Evolutionary conservation across 2,888 invertebrate genomes (phyloP).

Genomic region (Melikaiella ostensackeni): DNA sequence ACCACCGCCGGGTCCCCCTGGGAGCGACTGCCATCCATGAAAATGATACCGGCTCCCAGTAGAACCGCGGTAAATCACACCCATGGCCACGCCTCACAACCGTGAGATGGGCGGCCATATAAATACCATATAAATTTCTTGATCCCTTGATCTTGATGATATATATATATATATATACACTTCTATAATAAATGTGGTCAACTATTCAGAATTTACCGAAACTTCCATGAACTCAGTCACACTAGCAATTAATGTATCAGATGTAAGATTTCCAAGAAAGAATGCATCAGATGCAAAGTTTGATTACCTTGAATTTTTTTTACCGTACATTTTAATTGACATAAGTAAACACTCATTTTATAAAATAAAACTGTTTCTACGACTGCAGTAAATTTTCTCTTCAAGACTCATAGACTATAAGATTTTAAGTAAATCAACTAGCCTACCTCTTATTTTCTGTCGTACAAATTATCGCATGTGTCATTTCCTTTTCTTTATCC

Average conservation of each 20-base stretch:
- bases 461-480: neutral
- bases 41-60: no score
- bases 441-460: slow-evolving; percentile 11
- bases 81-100: no score
- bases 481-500: slow-evolving; percentile 9
- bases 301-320: neutral
- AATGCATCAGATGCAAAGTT: neutral
- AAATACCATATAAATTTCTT: no score
- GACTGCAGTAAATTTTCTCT: neutral
- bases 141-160: no score
- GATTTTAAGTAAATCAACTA: slow-evolving; percentile 14
- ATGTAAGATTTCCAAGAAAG: neutral
- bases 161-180: no score
- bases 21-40: no score
- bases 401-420: neutral
- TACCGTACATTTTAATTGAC: neutral
- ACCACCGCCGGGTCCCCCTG: no score
- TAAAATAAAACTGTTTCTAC: neutral
- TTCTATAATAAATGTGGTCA: no score
- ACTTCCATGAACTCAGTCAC: neutral
- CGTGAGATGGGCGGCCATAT: no score
- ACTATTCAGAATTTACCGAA: neutral
- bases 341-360: neutral
- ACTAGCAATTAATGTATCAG: neutral
- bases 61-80: no score